Base-by-base conservation (phyloP, 2,888 invertebrate genomes). In the Nomada ferruginata region DNA sequence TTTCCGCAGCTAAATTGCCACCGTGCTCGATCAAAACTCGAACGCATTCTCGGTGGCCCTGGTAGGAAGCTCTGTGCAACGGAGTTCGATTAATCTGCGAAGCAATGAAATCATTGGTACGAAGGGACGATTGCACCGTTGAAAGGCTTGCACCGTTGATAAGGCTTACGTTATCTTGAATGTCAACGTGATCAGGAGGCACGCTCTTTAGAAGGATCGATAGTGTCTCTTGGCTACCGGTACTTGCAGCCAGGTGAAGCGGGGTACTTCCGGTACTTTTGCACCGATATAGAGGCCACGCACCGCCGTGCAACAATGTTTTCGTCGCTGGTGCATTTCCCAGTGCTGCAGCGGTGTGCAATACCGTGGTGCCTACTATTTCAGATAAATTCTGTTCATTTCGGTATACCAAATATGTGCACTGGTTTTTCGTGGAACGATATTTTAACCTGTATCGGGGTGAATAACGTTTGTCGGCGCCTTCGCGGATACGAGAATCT, bases 51-150 rank as follows among this genome's bases (percentile, higher is more conserved):
- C 94, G 93, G 78, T 95, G 94, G 42, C 95, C 95, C 76, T 94
- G 93, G 78, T 93, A 94, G 18, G 95, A 95, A 29, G 95, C 95
- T 73, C 94, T 93, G 87, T 95, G 95, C 13, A 95, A 92, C 18
- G 95, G 94, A 20, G 95, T 95, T 13, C 95, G 92, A 50, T 94
- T 94, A 20, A 89, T 88, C 85, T 87, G n/a, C 9, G 11, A 9
- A 50, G 0, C 3, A 52, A 29, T 7, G 47, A 47, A 47, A 47
- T 15, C 13, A 47, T 15, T 15, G 36, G 36, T 36, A 7, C 0
- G 0, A 29, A 44, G 23, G 7, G 0, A 15, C 47, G 11, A 36
- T 15, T 13, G 3, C 2, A 18, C 7, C 7, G 23, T 50, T 2
- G 20, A 2, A 4, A 15, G 23, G 23, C 23, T 23, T 23, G 23